Evolutionary conservation across 2,888 invertebrate genomes (phyloP).

Genomic region (Prosopocoilus inquinatus): DNA sequence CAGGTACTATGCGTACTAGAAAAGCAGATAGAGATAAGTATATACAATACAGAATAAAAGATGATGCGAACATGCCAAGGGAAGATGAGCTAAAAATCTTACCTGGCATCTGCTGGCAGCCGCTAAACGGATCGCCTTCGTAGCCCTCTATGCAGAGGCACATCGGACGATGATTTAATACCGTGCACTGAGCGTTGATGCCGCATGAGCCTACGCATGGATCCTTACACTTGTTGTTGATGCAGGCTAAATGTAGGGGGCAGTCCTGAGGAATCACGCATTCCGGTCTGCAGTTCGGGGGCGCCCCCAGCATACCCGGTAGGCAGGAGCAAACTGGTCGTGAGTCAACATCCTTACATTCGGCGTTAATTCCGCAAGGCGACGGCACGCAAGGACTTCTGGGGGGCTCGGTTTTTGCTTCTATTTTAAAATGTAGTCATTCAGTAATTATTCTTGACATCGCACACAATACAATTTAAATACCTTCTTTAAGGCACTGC

Average conservation of each 20-base stretch:
- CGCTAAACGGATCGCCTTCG: constrained; percentile 77
- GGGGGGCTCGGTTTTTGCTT: constrained; percentile 41
- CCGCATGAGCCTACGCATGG: constrained; percentile 77
- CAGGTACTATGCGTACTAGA: constrained; percentile 52
- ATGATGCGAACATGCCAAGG: neutral
- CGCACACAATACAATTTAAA: neutral
- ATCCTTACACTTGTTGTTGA: constrained; percentile 69
- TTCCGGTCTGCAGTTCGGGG: constrained; percentile 76
- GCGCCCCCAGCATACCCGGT: constrained; percentile 71
- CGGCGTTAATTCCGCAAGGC: constrained; percentile 69
- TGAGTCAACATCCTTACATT: constrained; percentile 62
- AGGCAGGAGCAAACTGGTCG: constrained; percentile 73
- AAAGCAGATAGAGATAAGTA: constrained; percentile 16
- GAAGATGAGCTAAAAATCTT: constrained; percentile 30
- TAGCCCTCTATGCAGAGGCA: constrained; percentile 73
- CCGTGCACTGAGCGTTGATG: constrained; percentile 71
- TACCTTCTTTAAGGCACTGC: constrained; percentile 53
- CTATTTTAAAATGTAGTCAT: constrained; percentile 21
- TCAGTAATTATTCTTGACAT: neutral
- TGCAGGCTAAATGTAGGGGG: constrained; percentile 69
- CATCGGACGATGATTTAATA: constrained; percentile 72
- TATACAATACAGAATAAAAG: constrained; percentile 16
- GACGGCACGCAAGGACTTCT: constrained; percentile 69
- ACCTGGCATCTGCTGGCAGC: constrained; percentile 61
- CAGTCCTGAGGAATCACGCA: constrained; percentile 79